phyloP scores from a whole-genome alignment of 2,797 vertebrate species.

The Dryobates pubescens region DNA sequence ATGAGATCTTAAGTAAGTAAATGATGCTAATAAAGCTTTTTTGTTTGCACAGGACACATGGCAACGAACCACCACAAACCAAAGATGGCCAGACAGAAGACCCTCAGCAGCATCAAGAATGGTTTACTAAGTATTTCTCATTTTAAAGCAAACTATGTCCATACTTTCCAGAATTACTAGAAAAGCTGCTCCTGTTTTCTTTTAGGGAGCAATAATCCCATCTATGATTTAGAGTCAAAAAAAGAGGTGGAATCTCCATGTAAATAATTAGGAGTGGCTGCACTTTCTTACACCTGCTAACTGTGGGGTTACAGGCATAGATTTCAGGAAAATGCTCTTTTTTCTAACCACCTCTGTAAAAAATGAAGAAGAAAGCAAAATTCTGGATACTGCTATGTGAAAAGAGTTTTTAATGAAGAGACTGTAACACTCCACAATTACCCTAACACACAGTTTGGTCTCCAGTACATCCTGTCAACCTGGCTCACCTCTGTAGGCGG shows the following conservation, averaged over 20 bases:
- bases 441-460: not conserved
- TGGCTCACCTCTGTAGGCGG: not conserved
- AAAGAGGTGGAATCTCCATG: not conserved
- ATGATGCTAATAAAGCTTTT: not conserved
- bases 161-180: not conserved
- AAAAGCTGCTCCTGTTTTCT: not conserved
- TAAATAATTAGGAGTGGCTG: not conserved
- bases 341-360: not conserved
- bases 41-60: constrained; percentile 73
- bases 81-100: constrained; percentile 82
- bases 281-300: not conserved
- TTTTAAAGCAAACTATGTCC: constrained; percentile 80
- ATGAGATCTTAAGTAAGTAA: not conserved
- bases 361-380: not conserved
- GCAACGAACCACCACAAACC: constrained; percentile 78
- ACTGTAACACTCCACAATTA: not conserved
- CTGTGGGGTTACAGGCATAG: not conserved
- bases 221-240: not conserved
- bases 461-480: not conserved
- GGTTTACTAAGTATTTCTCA: constrained; percentile 98
- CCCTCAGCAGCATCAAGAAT: constrained; percentile 87
- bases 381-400: not conserved
- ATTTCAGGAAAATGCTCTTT: not conserved
- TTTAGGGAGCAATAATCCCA: not conserved
- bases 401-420: not conserved